phyloP scores from a whole-genome alignment of 2,113 vertebrate species.

The Apaloderma vittatum region DNA sequence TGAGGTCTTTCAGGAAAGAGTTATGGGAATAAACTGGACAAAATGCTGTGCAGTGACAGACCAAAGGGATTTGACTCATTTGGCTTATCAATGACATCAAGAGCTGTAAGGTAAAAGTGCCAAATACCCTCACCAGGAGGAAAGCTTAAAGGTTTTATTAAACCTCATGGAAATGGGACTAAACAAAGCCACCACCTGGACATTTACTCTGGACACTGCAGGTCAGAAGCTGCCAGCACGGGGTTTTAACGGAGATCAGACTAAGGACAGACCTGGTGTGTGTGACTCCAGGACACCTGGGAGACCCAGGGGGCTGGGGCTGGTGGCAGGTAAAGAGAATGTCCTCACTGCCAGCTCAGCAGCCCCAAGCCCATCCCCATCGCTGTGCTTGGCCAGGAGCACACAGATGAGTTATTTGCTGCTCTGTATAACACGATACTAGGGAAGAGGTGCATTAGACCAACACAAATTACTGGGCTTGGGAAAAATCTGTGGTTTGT shows the following conservation, averaged over 20 bases:
- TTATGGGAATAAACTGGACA: not conserved
- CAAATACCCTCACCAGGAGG: not conserved
- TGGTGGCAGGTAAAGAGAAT: not conserved
- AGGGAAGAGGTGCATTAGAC: not conserved
- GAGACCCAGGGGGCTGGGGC: not conserved
- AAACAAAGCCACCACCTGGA: not conserved
- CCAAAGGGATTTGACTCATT: not conserved
- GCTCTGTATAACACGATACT: not conserved
- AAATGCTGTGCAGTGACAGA: not conserved
- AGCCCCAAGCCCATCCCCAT: not conserved
- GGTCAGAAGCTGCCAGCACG: not conserved
- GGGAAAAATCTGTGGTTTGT: not conserved
- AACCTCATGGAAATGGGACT: not conserved
- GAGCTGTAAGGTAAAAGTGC: not conserved
- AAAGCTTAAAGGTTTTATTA: constrained; percentile 24
- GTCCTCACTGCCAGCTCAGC: not conserved
- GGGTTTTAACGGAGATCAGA: not conserved
- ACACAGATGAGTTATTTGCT: not conserved
- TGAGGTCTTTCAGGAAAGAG: not conserved
- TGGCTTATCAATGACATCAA: constrained; percentile 8
- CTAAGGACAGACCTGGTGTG: not conserved
- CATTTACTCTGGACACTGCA: not conserved
- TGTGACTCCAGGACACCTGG: accelerated
- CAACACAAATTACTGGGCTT: not conserved
- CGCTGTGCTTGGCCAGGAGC: not conserved